phyloP scores from a whole-genome alignment of 2,888 invertebrate species.

The Falcaria lacertinaria region DNA sequence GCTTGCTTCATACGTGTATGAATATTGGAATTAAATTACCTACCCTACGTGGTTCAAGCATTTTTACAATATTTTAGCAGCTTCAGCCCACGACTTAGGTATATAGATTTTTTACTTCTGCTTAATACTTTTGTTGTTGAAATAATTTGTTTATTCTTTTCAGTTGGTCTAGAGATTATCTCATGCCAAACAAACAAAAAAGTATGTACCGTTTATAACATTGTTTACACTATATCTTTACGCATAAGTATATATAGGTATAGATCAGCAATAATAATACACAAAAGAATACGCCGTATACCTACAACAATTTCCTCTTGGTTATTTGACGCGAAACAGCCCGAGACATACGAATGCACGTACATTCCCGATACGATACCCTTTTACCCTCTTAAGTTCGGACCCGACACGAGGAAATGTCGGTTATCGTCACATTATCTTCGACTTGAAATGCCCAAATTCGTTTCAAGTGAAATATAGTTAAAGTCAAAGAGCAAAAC shows the following conservation, averaged over 20 bases:
- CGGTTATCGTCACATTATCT: slow-evolving; percentile 41
- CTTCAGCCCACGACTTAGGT: no score
- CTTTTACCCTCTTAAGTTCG: slow-evolving; percentile 28
- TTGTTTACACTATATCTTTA: no score
- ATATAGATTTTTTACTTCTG: no score
- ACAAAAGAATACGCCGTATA: not conserved
- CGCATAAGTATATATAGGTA: no score
- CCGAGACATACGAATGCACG: slow-evolving; percentile 15
- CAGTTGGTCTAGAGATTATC: no score
- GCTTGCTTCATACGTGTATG: not conserved
- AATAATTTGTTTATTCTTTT: no score
- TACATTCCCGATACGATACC: slow-evolving; percentile 21
- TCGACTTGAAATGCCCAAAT: slow-evolving; percentile 39
- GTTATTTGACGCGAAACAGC: slow-evolving; percentile 1
- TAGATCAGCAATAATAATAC: not conserved
- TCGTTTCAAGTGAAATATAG: slow-evolving; percentile 42
- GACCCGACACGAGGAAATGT: slow-evolving; percentile 31
- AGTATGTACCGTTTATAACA: no score
- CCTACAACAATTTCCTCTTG: not conserved
- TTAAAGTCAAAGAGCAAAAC: slow-evolving; percentile 28
- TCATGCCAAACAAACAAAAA: no score
- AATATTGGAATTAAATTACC: not conserved
- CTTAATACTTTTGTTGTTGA: no score
- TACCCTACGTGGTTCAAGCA: no score
- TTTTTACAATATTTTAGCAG: no score